Percentiles rank a stretch among this genome's conserved stretches.
Conservation (phyloP, 1,140 invertebrate genomes). For the Venturia canescens region DNA sequence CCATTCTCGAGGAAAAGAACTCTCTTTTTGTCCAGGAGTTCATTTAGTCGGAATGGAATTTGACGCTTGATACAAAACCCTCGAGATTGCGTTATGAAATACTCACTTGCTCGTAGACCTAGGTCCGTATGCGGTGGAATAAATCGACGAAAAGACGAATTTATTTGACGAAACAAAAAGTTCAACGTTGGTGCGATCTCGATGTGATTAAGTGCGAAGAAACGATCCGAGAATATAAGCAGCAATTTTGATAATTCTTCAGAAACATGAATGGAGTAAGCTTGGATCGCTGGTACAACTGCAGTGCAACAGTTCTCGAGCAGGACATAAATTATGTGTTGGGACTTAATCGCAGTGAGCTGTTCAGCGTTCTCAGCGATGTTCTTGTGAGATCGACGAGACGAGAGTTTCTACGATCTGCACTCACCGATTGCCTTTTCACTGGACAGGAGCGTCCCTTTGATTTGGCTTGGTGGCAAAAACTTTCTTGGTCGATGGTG, state of each 20-base stretch:
- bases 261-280: conserved; percentile 59
- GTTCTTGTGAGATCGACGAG: conserved; percentile 54
- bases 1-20: too few relatives aligned
- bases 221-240: too few relatives aligned
- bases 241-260: background rate
- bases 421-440: conserved; percentile 64
- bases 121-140: too few relatives aligned
- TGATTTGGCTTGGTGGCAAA: conserved; percentile 79
- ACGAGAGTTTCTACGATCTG: conserved; percentile 55
- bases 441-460: conserved; percentile 64
- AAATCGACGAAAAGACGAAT: too few relatives aligned
- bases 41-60: too few relatives aligned
- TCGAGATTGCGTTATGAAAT: too few relatives aligned
- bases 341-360: conserved; percentile 59
- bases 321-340: conserved; percentile 56
- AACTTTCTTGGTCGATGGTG: conserved; percentile 83
- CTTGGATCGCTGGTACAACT: conserved; percentile 62
- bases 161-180: too few relatives aligned
- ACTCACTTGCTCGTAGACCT: too few relatives aligned
- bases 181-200: too few relatives aligned
- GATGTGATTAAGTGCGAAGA: too few relatives aligned
- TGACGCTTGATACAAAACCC: too few relatives aligned
- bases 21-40: too few relatives aligned
- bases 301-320: conserved; percentile 59
- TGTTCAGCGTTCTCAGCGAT: conserved; percentile 57